Evolutionary conservation across 1,140 invertebrate species (phyloP).

Genomic region (Bombus terrestris): DNA sequence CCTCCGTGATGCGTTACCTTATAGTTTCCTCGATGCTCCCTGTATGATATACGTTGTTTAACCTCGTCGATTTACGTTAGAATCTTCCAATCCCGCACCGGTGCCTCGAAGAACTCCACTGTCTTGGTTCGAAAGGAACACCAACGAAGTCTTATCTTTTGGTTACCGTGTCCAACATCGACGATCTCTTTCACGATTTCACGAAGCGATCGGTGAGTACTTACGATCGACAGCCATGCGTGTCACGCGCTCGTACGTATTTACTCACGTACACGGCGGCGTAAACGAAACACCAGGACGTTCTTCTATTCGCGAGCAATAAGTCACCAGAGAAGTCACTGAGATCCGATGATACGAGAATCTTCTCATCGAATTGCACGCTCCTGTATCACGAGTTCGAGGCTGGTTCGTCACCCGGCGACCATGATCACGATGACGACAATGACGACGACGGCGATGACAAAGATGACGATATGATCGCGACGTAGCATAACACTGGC

Average conservation of each 20-base stretch:
- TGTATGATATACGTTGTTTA: too few species aligned
- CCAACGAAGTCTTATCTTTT: neutral
- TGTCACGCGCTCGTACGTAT: neutral
- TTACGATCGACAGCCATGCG: neutral
- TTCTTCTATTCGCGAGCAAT: neutral
- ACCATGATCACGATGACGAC: neutral
- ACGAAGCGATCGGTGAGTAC: neutral
- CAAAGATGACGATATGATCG: neutral
- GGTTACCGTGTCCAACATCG: neutral
- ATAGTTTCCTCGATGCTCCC: neutral
- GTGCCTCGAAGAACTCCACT: neutral
- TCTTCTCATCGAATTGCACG: neutral
- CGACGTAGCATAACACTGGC: neutral
- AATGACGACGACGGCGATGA: neutral
- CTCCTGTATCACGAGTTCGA: neutral
- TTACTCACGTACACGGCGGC: neutral
- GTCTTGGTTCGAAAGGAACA: neutral
- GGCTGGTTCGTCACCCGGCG: neutral
- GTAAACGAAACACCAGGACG: neutral
- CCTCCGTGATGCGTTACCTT: neutral
- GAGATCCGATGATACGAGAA: neutral
- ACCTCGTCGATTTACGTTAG: neutral
- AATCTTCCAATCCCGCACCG: neutral
- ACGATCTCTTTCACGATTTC: slow-evolving; percentile 12
- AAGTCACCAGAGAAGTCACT: neutral